phyloP scores from a whole-genome alignment of 2,797 vertebrate genomes.

The Morelia viridis region DNA sequence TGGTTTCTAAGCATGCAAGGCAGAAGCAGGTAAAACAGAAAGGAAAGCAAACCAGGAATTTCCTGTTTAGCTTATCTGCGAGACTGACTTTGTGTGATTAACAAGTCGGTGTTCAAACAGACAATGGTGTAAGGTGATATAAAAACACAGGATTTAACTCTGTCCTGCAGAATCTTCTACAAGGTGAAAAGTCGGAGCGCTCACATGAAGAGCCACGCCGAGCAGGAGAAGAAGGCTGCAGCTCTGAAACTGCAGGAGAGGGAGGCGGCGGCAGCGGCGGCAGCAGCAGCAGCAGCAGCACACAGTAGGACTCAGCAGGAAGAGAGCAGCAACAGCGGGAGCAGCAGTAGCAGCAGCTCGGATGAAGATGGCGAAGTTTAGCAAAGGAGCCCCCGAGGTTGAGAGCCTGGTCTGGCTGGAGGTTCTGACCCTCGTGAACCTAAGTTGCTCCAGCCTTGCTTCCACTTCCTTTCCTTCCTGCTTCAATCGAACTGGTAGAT shows the following conservation, averaged over 20 bases:
- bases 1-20: not conserved
- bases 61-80: not conserved
- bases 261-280: slow-evolving; percentile 78
- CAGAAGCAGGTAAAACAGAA: not conserved
- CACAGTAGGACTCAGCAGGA: not conserved
- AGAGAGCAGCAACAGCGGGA: slow-evolving; percentile 56
- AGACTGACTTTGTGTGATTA: not conserved
- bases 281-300: slow-evolving; percentile 74
- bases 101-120: not conserved
- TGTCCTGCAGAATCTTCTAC: slow-evolving; percentile 84
- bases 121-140: not conserved
- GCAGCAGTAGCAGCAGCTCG: slow-evolving; percentile 57
- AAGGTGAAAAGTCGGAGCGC: slow-evolving; percentile 99
- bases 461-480: slow-evolving; percentile 52
- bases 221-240: slow-evolving; percentile 96
- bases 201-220: slow-evolving; percentile 98
- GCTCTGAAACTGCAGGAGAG: slow-evolving; percentile 84
- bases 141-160: not conserved
- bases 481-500: slow-evolving; percentile 43
- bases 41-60: not conserved
- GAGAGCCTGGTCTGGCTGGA: slow-evolving; percentile 57
- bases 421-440: slow-evolving; percentile 25
- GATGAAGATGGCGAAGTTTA: slow-evolving; percentile 75
- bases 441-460: slow-evolving; percentile 38
- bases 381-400: slow-evolving; percentile 20